Conservation (phyloP, 2,113 vertebrate genomes). For the Periophthalmus modestus region DNA sequence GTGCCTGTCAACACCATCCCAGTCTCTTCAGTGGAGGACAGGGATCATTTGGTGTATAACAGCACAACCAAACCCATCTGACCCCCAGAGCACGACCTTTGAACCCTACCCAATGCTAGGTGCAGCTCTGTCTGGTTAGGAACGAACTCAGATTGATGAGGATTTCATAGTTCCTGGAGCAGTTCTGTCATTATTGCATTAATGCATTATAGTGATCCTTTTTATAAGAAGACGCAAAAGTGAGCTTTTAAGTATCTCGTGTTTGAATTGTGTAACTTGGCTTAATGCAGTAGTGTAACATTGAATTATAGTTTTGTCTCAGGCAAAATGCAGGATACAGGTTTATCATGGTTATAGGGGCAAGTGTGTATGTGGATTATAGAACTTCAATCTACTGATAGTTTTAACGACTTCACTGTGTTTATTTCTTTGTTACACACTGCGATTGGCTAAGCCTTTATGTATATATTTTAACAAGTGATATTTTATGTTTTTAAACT, state of each 20-base stretch:
- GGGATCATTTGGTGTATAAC: slow-evolving; percentile 87
- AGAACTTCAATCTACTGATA: neutral
- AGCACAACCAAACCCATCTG: slow-evolving; percentile 90
- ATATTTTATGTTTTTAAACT: slow-evolving; percentile 7
- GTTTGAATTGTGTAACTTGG: slow-evolving; percentile 23
- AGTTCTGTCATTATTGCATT: slow-evolving; percentile 10
- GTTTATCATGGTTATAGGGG: neutral
- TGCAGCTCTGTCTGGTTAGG: neutral
- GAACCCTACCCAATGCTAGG: neutral
- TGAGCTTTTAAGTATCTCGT: slow-evolving; percentile 22
- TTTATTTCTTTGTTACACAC: slow-evolving; percentile 38
- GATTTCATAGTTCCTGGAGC: slow-evolving; percentile 6
- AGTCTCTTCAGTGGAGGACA: slow-evolving; percentile 79
- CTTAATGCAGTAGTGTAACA: slow-evolving; percentile 3
- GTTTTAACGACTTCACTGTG: neutral
- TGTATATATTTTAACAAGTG: neutral
- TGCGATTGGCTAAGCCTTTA: slow-evolving; percentile 3
- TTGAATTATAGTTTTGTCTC: slow-evolving; percentile 35
- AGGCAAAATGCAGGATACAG: slow-evolving; percentile 19
- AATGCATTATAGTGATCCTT: neutral
- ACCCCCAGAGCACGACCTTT: slow-evolving; percentile 46
- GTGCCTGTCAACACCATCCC: slow-evolving; percentile 78
- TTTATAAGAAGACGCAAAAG: slow-evolving; percentile 14
- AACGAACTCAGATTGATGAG: slow-evolving; percentile 29
- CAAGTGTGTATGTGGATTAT: neutral